phyloP scores from a whole-genome alignment of 1,140 invertebrate genomes.

The Neoseiulus cucumeris region DNA sequence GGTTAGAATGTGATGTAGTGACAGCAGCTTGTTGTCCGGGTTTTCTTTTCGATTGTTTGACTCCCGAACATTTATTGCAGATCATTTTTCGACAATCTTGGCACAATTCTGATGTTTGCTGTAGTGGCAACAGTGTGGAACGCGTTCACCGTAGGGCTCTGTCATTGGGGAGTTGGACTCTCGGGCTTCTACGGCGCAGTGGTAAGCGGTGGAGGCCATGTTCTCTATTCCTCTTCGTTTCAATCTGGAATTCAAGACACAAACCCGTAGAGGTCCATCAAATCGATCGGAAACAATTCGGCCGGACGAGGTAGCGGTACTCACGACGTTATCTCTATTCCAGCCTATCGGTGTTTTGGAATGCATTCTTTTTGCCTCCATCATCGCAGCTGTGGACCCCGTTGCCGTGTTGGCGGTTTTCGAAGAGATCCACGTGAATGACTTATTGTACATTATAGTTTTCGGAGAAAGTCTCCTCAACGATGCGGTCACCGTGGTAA shows the following conservation, averaged over 20 bases:
- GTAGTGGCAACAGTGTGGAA: constrained; percentile 91
- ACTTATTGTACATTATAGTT: constrained; percentile 94
- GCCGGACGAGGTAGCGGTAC: too few relatives aligned
- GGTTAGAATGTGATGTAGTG: too few relatives aligned
- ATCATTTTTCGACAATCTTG: constrained; percentile 87
- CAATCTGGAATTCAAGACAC: too few relatives aligned
- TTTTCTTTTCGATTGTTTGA: too few relatives aligned
- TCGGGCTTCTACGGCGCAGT: constrained; percentile 56
- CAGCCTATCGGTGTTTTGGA: constrained; percentile 40
- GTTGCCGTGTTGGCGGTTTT: constrained; percentile 96
- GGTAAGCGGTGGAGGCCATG: constrained; percentile 24
- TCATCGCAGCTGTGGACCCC: constrained; percentile 96
- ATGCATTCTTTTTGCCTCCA: constrained; percentile 75
- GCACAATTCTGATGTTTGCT: constrained; percentile 84
- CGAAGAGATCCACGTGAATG: constrained; percentile 96
- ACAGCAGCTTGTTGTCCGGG: too few relatives aligned
- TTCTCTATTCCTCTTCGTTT: too few relatives aligned
- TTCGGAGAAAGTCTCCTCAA: constrained; percentile 97
- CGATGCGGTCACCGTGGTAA: constrained; percentile 78
- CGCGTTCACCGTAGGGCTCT: constrained; percentile 74
- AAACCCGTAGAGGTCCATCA: too few relatives aligned
- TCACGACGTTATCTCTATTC: too few relatives aligned
- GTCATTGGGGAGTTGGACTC: constrained; percentile 61
- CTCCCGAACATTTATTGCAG: constrained; percentile 13
- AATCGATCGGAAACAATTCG: too few relatives aligned